Evolutionary conservation across 2,797 vertebrate genomes (phyloP).

Genomic region (Malurus splendens): DNA sequence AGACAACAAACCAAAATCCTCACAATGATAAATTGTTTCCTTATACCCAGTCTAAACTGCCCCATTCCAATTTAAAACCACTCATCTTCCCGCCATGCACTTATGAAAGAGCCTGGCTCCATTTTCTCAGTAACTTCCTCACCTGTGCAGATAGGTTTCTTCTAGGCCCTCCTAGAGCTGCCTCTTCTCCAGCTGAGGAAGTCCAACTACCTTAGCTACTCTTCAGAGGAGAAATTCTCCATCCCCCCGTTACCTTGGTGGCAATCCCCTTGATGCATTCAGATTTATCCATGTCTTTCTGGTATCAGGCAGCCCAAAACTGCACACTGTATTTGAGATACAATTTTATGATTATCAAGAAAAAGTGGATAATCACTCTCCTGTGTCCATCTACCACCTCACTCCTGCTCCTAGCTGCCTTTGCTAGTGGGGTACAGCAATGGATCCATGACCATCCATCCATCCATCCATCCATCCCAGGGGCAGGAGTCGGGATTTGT

Average conservation of each 20-base stretch:
- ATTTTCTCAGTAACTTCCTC: not conserved
- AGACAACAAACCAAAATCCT: not conserved
- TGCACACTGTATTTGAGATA: not conserved
- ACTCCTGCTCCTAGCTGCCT: not conserved
- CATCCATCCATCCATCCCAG: not conserved
- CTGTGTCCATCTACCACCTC: accelerated
- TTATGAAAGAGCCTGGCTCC: not conserved
- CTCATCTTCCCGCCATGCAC: not conserved
- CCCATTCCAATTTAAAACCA: not conserved
- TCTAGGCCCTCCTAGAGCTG: not conserved
- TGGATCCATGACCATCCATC: not conserved
- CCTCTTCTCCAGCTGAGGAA: not conserved
- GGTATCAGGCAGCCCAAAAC: not conserved
- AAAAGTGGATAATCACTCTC: not conserved
- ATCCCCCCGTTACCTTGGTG: not conserved
- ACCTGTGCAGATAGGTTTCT: not conserved
- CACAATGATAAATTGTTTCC: not conserved
- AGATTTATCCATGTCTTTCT: not conserved
- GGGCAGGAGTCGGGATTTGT: not conserved
- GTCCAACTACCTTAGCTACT: not conserved
- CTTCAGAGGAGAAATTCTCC: not conserved
- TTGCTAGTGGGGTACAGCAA: not conserved
- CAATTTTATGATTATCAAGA: not conserved
- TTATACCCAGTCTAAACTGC: not conserved
- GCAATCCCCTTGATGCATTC: not conserved